Conservation (phyloP, 2,113 vertebrate genomes). For the Colius striatus region DNA sequence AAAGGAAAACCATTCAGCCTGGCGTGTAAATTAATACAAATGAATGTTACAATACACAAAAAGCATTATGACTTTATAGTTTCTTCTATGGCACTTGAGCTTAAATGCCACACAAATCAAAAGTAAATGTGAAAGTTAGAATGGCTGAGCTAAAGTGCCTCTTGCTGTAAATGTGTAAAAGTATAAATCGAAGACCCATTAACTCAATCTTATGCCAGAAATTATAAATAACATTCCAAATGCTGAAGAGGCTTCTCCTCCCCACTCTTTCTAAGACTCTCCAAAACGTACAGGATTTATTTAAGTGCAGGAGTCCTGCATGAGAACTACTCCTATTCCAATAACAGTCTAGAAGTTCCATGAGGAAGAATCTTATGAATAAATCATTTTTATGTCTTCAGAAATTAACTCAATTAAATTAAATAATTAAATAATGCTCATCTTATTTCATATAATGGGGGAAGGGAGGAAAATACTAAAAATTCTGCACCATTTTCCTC, state of each 20-base stretch:
- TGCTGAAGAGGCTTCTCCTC: not conserved
- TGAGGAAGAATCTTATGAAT: not conserved
- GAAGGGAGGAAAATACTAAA: not conserved
- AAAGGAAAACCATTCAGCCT: not conserved
- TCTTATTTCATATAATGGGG: not conserved
- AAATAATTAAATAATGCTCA: not conserved
- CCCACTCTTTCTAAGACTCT: not conserved
- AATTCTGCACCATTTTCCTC: conserved; percentile 4
- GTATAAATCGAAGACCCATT: not conserved
- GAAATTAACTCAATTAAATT: not conserved
- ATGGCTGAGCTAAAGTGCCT: not conserved
- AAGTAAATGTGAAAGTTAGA: not conserved
- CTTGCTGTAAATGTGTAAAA: not conserved
- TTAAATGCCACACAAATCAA: not conserved
- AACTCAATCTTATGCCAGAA: not conserved
- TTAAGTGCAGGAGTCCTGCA: not conserved
- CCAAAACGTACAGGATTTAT: not conserved
- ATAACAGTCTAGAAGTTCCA: not conserved
- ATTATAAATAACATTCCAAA: not conserved
- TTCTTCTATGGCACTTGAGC: not conserved
- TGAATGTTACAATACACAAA: not conserved
- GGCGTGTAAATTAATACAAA: not conserved
- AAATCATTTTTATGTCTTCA: not conserved
- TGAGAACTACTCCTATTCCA: fast-evolving
- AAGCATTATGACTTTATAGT: not conserved